A percentile compares a stretch with the other conserved stretches of the same genome.
Evolutionary conservation across 2,797 vertebrate species (phyloP).

Genomic region (Oreortyx pictus): DNA sequence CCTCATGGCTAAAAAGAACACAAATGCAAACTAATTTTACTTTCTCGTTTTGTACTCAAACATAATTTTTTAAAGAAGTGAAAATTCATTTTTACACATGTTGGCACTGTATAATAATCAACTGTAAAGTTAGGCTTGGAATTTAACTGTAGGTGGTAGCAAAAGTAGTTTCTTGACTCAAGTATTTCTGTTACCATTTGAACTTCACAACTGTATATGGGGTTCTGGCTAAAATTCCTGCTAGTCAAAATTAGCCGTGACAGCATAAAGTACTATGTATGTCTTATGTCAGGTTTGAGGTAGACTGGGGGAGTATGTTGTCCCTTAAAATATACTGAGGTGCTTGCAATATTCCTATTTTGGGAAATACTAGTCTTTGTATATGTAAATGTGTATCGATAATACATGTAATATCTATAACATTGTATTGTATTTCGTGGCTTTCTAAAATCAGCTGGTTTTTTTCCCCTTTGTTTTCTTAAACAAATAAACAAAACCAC

Average conservation of each 20-base stretch:
- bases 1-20: neutral
- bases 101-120: neutral
- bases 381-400: neutral
- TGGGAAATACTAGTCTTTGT: neutral
- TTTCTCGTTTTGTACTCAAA: constrained; percentile 23
- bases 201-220: constrained; percentile 25
- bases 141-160: constrained; percentile 68
- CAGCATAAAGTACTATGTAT: neutral
- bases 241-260: constrained; percentile 42
- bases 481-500: neutral
- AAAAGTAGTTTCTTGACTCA: constrained; percentile 66
- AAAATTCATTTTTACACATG: neutral
- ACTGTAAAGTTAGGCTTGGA: neutral
- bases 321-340: neutral
- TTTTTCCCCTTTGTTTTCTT: neutral
- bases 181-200: neutral
- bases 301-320: neutral
- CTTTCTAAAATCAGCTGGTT: neutral
- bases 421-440: neutral
- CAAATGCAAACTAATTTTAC: neutral
- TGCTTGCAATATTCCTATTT: neutral
- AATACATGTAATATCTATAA: neutral
- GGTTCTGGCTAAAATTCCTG: constrained; percentile 75
- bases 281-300: neutral
- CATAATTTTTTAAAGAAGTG: neutral